Evolutionary conservation across 2,888 invertebrate genomes (phyloP), one percentile per base, ranked within the genome.

Genomic region (Mesoligia furuncula): DNA sequence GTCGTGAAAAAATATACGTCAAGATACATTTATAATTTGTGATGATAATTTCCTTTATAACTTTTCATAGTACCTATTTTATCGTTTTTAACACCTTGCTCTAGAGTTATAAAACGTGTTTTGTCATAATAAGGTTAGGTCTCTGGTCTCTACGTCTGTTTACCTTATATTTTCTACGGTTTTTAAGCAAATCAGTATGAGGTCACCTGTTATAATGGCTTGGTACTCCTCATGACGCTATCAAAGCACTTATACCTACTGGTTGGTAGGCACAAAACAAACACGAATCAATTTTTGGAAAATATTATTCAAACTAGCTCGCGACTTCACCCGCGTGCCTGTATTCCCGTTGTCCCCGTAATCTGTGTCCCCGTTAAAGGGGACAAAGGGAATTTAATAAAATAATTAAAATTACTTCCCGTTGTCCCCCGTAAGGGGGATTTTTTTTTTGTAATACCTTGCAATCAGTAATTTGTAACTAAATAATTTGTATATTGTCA

Each of bases 1-100:
- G 68, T 77, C 45, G 39, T 72, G 73, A 71, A 82, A 54, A 85
- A 67, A 73, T 70, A 64, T 64, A 57, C 64, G 45, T 68, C 69
- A 20, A 80, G 24, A 76, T 67, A 71, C 57, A 78, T 79, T 74
- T 67, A 81, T 83, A 64, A 85, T 77, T 68, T 62, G 54, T 61
- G 73, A 83, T 70, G 39, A 67, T 68, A 81, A 81, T 83, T 73
- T 81, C 67, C 80, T 61, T 62, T 67, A 20, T 64, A 51, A 42
- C n/a, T 36, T 57, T 70, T 73, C 62, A 68, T 62, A 31, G 70
- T 42, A n/a, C n/a, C n/a, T n/a, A 39, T 68, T 80, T 74, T 84
- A 73, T 73, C n/a, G 68, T 48, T 78, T 67, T 9, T 59, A 70
- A 51, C 57, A 73, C 57, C 48, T 78, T 68, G 57, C 27, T 51